phyloP scores from a whole-genome alignment of 2,113 vertebrate genomes.

The Leucopsar rothschildi region DNA sequence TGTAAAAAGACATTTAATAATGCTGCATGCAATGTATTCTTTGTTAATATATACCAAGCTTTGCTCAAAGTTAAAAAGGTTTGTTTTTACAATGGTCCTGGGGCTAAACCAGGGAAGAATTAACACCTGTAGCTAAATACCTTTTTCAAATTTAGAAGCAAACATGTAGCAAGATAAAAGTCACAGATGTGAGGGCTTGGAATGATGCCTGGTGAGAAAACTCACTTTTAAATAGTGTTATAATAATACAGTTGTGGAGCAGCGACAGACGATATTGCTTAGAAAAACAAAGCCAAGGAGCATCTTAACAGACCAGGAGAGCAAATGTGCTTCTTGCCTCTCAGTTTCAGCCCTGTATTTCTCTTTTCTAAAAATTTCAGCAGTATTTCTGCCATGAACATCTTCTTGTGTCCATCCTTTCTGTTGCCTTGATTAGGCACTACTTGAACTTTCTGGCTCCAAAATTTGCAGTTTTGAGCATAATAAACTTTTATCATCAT shows the following conservation, averaged over 20 bases:
- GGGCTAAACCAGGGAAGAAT: conserved; percentile 50
- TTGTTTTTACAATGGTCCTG: conserved; percentile 51
- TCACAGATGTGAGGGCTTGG: conserved; percentile 61
- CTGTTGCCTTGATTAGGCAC: neutral
- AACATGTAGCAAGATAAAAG: conserved; percentile 63
- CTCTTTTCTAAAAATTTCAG: neutral
- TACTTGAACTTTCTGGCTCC: neutral
- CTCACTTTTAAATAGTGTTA: neutral
- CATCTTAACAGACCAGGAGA: neutral
- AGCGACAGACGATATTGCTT: neutral
- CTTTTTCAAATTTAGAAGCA: conserved; percentile 59
- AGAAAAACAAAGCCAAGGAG: neutral
- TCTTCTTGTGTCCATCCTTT: neutral
- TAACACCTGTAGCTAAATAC: conserved; percentile 68
- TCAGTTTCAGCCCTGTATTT: neutral
- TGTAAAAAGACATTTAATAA: conserved; percentile 7
- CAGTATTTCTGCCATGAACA: neutral
- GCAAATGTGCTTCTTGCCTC: neutral
- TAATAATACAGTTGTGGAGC: neutral
- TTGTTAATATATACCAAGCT: conserved; percentile 23
- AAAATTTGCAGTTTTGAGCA: neutral
- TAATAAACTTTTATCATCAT: neutral
- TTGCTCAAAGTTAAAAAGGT: conserved; percentile 58
- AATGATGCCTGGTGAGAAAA: conserved; percentile 54
- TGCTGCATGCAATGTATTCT: conserved; percentile 6